Conservation (phyloP, 2,888 invertebrate genomes). For the Cephonodes hylas region DNA sequence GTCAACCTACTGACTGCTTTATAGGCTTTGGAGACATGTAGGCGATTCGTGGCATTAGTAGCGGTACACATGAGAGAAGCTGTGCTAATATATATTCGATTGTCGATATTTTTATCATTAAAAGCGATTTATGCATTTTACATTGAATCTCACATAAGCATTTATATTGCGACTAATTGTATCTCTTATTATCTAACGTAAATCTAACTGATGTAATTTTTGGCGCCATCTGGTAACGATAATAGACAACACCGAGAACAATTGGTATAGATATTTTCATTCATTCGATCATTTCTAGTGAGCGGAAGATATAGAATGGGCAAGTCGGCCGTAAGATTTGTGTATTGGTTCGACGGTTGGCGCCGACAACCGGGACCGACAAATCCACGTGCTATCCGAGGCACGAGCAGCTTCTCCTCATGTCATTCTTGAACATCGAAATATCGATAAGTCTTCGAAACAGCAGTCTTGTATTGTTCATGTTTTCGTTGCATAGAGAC, state of each 20-base stretch:
- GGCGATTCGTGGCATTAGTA: not conserved
- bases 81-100: no score
- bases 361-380: not conserved
- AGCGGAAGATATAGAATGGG: not conserved
- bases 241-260: slow-evolving; percentile 7
- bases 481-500: not conserved
- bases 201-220: not conserved
- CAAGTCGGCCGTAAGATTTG: not conserved
- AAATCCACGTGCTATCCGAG: not conserved
- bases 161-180: not conserved
- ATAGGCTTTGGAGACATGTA: not conserved
- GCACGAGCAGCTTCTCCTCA: not conserved
- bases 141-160: not conserved
- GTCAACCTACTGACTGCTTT: not conserved
- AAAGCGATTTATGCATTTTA: not conserved
- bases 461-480: not conserved
- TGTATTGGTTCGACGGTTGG: not conserved
- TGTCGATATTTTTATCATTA: not conserved
- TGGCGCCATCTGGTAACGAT: slow-evolving; percentile 1
- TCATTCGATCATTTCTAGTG: not conserved
- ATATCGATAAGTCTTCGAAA: not conserved
- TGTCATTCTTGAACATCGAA: not conserved
- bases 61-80: not conserved
- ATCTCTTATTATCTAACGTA: not conserved
- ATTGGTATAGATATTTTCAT: not conserved